A percentile compares a stretch with the other conserved stretches of the same genome.
These are phyloP conservation scores for Trachelus tabidus DNA, from an alignment of 2,888 invertebrate genomes.

Conservation along the genomic window DNA sequence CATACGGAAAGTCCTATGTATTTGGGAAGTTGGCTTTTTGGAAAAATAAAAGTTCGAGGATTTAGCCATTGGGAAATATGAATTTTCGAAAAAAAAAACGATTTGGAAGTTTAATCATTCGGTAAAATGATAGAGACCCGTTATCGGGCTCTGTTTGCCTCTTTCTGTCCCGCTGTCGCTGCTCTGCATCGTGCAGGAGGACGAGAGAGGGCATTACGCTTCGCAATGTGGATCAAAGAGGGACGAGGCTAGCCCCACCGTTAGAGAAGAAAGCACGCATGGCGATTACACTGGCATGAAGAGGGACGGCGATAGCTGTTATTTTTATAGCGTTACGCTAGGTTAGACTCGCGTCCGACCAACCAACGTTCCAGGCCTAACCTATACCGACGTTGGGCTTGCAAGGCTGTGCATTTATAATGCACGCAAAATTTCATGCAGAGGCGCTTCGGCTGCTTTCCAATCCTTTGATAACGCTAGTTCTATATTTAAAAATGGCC, in stretches of 20 bases:
- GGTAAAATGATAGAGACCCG: background rate
- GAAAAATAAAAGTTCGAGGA: too few species aligned
- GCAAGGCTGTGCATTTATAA: slow-evolving; percentile 56
- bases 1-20: too few species aligned
- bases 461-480: slow-evolving; percentile 60
- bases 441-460: slow-evolving; percentile 50
- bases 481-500: slow-evolving; percentile 49
- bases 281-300: background rate
- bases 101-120: too few species aligned
- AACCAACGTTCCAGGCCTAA: slow-evolving; percentile 50
- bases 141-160: background rate
- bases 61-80: too few species aligned
- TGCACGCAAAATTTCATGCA: slow-evolving; percentile 64
- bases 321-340: slow-evolving; percentile 63
- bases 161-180: background rate
- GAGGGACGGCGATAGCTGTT: slow-evolving; percentile 41
- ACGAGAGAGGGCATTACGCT: background rate
- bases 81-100: too few species aligned
- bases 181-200: background rate
- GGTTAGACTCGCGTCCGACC: slow-evolving; percentile 57
- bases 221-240: background rate
- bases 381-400: slow-evolving; percentile 43
- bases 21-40: too few species aligned
- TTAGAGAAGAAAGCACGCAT: background rate
- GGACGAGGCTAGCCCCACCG: background rate